Conservation (phyloP, 2,113 vertebrate species). For the Tor tambroides region DNA sequence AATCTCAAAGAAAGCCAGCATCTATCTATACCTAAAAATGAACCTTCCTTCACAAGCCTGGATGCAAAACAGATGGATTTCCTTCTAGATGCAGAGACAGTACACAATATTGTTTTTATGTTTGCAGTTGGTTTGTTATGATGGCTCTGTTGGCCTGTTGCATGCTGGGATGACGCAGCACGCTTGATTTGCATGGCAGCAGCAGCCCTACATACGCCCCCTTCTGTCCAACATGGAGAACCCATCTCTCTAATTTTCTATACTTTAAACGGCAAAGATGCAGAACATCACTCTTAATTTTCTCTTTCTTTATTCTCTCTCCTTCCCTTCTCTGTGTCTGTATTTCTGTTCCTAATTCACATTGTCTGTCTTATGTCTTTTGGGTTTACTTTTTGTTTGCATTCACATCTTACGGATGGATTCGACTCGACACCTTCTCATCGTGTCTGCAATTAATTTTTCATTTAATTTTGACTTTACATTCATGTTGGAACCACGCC, state of each 20-base stretch:
- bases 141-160: slow-evolving; percentile 15
- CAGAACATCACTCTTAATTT: slow-evolving; percentile 41
- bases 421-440: not conserved
- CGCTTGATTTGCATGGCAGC: slow-evolving; percentile 37
- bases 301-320: slow-evolving; percentile 43
- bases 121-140: not conserved
- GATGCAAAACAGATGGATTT: not conserved
- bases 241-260: not conserved
- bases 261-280: slow-evolving; percentile 31
- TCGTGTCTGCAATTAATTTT: not conserved
- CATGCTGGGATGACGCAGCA: slow-evolving; percentile 39
- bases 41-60: not conserved
- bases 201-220: not conserved
- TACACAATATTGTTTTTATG: not conserved
- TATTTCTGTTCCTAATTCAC: not conserved
- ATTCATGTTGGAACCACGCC: slow-evolving; percentile 29
- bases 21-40: not conserved
- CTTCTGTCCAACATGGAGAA: slow-evolving; percentile 14
- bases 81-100: not conserved
- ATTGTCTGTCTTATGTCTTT: slow-evolving; percentile 3
- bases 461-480: not conserved
- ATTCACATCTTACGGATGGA: not conserved
- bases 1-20: not conserved
- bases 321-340: slow-evolving; percentile 36
- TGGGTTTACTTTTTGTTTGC: not conserved